phyloP scores from a whole-genome alignment of 2,888 invertebrate genomes.

The Osmoderma eremita region DNA sequence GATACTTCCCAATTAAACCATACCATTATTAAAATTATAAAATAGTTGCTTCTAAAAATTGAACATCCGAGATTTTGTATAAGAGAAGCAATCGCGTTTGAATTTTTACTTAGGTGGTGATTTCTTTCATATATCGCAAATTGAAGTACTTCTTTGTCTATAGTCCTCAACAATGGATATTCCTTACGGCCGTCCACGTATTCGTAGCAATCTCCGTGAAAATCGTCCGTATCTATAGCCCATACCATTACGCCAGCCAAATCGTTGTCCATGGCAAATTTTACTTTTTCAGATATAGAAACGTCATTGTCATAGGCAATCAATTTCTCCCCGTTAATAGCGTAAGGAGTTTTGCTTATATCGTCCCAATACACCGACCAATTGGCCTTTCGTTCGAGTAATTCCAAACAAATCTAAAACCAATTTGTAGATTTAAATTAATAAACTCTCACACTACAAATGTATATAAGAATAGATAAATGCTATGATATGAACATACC shows the following conservation, averaged over 20 bases:
- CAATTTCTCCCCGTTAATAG: constrained; percentile 71
- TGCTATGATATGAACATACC: constrained; percentile 63
- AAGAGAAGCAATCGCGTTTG: too few relatives aligned
- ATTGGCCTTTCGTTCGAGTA: constrained; percentile 66
- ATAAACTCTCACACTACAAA: too few relatives aligned
- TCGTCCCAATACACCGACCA: constrained; percentile 81
- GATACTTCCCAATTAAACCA: background rate
- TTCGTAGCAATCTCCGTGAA: constrained; percentile 73
- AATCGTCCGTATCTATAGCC: constrained; percentile 91
- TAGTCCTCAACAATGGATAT: constrained; percentile 77
- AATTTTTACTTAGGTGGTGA: too few relatives aligned
- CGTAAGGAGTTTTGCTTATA: constrained; percentile 71
- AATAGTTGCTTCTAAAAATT: too few relatives aligned
- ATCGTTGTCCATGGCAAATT: constrained; percentile 63
- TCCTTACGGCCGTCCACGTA: constrained; percentile 65
- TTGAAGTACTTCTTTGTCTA: constrained; percentile 68
- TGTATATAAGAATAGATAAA: too few relatives aligned
- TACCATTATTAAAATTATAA: too few relatives aligned
- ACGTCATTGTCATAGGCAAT: constrained; percentile 81
- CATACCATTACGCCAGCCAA: constrained; percentile 88
- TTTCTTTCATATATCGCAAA: background rate
- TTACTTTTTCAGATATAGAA: constrained; percentile 80
- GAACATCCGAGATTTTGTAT: too few relatives aligned
- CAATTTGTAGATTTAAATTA: constrained; percentile 45
- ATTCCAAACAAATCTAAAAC: constrained; percentile 72